These are phyloP conservation scores for Rhinella marina DNA, from an alignment of 2,797 vertebrate species.

Conservation along the genomic window DNA sequence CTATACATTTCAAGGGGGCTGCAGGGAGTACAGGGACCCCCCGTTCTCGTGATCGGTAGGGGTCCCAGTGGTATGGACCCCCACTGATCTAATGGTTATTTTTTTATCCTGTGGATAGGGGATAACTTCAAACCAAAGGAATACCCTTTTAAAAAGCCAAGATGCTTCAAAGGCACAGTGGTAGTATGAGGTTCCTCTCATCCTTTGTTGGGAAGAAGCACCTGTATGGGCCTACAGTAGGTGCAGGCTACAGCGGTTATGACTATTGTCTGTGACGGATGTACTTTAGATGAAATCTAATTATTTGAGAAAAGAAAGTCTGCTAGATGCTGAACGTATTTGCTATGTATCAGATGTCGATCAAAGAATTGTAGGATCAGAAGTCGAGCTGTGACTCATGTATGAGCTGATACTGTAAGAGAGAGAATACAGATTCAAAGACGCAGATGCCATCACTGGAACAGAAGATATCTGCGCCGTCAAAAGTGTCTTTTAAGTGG, in stretches of 20 bases:
- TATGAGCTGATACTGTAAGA: neutral
- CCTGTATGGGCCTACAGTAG: neutral
- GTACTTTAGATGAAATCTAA: neutral
- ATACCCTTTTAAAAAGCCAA: neutral
- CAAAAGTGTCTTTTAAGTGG: neutral
- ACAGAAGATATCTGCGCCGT: neutral
- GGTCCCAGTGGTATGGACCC: no score
- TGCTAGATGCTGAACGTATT: neutral
- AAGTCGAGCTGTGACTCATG: neutral
- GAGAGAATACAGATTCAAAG: neutral
- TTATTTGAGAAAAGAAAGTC: neutral
- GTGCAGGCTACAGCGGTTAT: neutral
- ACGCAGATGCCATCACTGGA: neutral
- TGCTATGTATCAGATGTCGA: neutral
- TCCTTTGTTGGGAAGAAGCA: neutral
- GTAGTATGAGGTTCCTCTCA: neutral
- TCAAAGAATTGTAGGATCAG: conserved; percentile 1
- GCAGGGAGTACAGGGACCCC: no score
- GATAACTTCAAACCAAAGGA: no score
- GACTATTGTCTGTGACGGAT: neutral
- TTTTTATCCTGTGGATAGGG: no score
- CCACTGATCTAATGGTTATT: no score
- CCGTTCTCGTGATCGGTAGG: no score
- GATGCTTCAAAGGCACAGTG: neutral
- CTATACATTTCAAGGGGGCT: no score